Percentiles rank a stretch among this genome's conserved stretches.
phyloP scores from a whole-genome alignment of 2,888 invertebrate genomes.

The Troides oblongomaculatus region DNA sequence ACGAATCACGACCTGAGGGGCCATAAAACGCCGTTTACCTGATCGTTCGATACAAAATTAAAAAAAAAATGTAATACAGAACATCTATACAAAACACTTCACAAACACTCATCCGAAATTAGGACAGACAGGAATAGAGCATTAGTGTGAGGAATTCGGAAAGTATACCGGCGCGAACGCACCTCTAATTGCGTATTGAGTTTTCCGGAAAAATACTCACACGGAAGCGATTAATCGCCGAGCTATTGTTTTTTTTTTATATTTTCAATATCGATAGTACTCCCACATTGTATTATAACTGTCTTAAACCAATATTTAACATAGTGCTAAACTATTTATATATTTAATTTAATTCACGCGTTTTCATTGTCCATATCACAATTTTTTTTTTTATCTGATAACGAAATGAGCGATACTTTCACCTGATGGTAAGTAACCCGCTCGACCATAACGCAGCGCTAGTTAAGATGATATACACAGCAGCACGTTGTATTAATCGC shows the following conservation, averaged over 20 bases:
- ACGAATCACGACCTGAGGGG: no score
- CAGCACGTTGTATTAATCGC: no score
- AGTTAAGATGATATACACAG: no score
- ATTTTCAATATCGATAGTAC: neutral
- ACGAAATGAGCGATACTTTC: no score
- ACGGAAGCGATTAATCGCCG: neutral
- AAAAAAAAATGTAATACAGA: neutral
- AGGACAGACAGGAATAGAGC: conserved; percentile 37
- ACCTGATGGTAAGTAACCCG: no score
- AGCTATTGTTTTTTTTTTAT: neutral
- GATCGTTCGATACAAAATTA: neutral
- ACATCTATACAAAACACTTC: neutral
- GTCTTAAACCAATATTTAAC: no score
- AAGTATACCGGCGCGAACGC: conserved; percentile 47
- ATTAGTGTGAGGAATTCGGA: conserved; percentile 42
- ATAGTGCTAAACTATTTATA: no score
- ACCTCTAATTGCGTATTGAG: conserved; percentile 46
- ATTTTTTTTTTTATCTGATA: no score
- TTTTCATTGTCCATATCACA: no score
- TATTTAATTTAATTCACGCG: no score
- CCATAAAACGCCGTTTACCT: neutral
- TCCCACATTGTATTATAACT: neutral
- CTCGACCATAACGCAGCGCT: no score
- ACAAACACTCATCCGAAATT: conserved; percentile 33
- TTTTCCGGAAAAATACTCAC: conserved; percentile 18